Base-by-base conservation (phyloP, 2,797 vertebrate genomes). In the Acrocephalus scirpaceus region DNA sequence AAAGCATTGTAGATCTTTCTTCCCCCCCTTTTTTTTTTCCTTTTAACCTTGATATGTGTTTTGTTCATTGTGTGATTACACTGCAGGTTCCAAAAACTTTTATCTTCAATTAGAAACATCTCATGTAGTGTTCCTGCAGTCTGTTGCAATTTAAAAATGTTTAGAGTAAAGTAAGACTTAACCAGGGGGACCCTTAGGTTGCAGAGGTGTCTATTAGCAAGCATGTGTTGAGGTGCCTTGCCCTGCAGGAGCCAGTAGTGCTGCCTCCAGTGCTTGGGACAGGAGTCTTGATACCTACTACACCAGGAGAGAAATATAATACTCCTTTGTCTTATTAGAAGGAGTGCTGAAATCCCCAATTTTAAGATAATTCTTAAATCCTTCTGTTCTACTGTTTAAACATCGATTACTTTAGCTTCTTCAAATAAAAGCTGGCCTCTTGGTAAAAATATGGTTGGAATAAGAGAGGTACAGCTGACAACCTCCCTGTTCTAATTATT, bases 361-460 rank as follows among this genome's bases (percentile, higher is more conserved):
- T 81, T 65, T 34, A 60, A 92, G 22, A 89, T 61, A 67, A 40
- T 90, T 70, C 29, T 61, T 78, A 38, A 92, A 30, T 54, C 9
- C 7, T 92, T 89, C 32, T 17, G 5, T 80, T 88, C 25, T 60
- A 6, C 16, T 76, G 18, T 47, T 94, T 45, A 29, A 61, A 47
- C 12, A 47, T 57, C 48, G 71, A 1, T 74, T 81, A 30, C 53
- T 86, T 74, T 36, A 45, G 48, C 7, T 51, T 69, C 76, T 78
- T 88, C 34, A 91, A 70, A 67, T 45, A 62, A 75, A 90, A 82
- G 82, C 90, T 90, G 89, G 34, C 85, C 93, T 95, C 75, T 50
- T 75, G 27, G 27, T 91, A 88, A 75, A 91, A 88, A 93, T 10
- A 6, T n/a, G 72, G 26, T 65, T 86, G 66, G 70, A 90, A 72